These are phyloP conservation scores for Parapsyche elsis DNA, from an alignment of 1,140 invertebrate species.

Conservation along the genomic window DNA sequence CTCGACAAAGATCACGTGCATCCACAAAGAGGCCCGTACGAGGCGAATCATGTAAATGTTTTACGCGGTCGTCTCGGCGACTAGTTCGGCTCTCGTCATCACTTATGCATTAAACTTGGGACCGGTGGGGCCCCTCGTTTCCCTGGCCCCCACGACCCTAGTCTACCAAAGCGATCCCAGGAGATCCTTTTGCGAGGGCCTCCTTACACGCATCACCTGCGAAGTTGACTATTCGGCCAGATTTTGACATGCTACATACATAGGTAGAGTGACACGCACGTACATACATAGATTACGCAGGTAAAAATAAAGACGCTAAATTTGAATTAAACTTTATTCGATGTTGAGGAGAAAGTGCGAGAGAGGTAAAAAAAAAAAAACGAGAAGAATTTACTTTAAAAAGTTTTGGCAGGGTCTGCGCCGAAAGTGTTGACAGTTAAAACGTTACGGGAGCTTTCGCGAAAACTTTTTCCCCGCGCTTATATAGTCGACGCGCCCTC, in stretches of 20 bases:
- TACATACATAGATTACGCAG: background rate
- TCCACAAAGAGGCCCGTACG: constrained; percentile 41
- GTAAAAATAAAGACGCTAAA: constrained; percentile 5
- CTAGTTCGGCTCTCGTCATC: constrained; percentile 45
- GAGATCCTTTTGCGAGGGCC: background rate
- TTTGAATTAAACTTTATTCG: no score
- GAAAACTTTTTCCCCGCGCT: constrained; percentile 20
- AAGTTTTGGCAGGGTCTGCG: background rate
- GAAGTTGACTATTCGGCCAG: background rate
- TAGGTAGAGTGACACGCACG: no score
- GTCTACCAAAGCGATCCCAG: constrained; percentile 45
- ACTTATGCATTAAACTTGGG: constrained; percentile 53
- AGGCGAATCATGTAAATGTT: constrained; percentile 55
- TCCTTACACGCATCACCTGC: constrained; percentile 18
- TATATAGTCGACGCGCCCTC: constrained; percentile 25
- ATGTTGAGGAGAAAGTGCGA: no score
- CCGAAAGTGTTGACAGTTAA: constrained; percentile 38
- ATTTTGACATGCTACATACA: no score
- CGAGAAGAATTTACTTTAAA: background rate
- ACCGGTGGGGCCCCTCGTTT: background rate
- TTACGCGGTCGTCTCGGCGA: constrained; percentile 46
- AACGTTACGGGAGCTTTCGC: background rate
- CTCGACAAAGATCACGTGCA: constrained; percentile 50
- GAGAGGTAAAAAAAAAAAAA: background rate
- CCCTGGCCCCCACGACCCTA: background rate